A percentile compares a stretch with the other conserved stretches of the same genome.
phyloP scores from a whole-genome alignment of 2,888 invertebrate species.

The Mystacides longicornis region DNA sequence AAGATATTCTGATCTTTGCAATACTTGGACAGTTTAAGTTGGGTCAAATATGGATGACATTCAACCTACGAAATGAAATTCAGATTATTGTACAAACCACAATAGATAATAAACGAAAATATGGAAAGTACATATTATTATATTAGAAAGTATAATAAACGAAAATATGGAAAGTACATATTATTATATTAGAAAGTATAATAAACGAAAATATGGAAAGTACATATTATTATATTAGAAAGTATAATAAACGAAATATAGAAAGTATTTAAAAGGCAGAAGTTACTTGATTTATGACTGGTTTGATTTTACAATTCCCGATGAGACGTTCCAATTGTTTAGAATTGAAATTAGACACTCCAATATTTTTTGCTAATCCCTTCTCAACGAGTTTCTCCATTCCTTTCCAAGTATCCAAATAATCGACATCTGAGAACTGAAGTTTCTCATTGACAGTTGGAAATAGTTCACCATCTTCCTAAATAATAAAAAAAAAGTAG shows the following conservation, averaged over 20 bases:
- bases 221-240: no score
- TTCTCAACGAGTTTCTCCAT: slow-evolving; percentile 61
- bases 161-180: no score
- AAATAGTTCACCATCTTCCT: slow-evolving; percentile 58
- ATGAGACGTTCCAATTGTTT: slow-evolving; percentile 63
- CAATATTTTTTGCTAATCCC: slow-evolving; percentile 64
- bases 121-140: no score
- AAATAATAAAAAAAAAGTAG: slow-evolving; percentile 8
- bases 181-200: no score
- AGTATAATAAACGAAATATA: no score
- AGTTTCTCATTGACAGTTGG: slow-evolving; percentile 55
- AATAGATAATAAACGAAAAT: no score
- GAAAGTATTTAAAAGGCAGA: no score
- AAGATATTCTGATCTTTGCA: slow-evolving; percentile 59
- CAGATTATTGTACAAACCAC: no score
- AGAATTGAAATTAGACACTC: slow-evolving; percentile 74
- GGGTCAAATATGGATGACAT: slow-evolving; percentile 72
- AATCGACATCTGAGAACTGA: slow-evolving; percentile 59
- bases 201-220: no score
- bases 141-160: no score
- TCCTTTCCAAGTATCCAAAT: slow-evolving; percentile 65
- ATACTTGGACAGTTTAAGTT: slow-evolving; percentile 59
- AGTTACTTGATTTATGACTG: slow-evolving; percentile 57
- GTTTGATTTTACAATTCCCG: slow-evolving; percentile 51
- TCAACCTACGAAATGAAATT: slow-evolving; percentile 52